phyloP scores from a whole-genome alignment of 2,888 invertebrate species.

The Branchellion lobata region DNA sequence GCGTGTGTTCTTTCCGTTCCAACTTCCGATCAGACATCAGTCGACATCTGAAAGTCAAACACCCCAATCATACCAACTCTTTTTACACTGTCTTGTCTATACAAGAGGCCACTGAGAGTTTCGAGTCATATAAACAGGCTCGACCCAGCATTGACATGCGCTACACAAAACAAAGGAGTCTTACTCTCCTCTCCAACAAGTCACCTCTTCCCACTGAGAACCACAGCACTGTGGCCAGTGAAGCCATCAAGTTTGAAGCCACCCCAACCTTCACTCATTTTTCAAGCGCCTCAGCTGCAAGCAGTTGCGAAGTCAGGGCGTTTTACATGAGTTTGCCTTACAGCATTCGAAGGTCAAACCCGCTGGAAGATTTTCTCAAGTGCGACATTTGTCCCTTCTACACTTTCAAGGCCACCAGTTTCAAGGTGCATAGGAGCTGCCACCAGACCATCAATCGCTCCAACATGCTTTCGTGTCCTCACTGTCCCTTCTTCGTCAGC shows the following conservation, averaged over 20 bases:
- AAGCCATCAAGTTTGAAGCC: neutral
- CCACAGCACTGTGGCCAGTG: neutral
- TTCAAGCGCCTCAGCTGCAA: neutral
- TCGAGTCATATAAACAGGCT: constrained; percentile 53
- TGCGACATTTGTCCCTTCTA: constrained; percentile 67
- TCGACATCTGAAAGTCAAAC: constrained; percentile 77
- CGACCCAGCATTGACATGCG: constrained; percentile 7
- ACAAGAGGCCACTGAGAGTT: constrained; percentile 48
- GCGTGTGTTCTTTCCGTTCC: constrained; percentile 66
- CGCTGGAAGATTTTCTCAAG: constrained; percentile 21
- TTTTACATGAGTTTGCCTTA: neutral
- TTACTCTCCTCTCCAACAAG: neutral
- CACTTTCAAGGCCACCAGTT: constrained; percentile 56
- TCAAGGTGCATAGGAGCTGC: constrained; percentile 68
- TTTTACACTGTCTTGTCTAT: constrained; percentile 21
- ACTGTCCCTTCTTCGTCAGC: constrained; percentile 76
- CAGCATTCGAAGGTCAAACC: constrained; percentile 8
- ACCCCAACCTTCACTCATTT: neutral
- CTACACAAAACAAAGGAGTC: neutral
- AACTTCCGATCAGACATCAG: constrained; percentile 97
- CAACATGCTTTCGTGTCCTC: constrained; percentile 76
- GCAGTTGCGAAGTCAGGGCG: neutral
- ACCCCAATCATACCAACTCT: constrained; percentile 49
- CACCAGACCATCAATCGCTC: constrained; percentile 70
- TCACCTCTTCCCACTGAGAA: neutral